These are phyloP conservation scores for Sarcophilus harrisii DNA, from an alignment of 2,797 vertebrate species.

Conservation along the genomic window DNA sequence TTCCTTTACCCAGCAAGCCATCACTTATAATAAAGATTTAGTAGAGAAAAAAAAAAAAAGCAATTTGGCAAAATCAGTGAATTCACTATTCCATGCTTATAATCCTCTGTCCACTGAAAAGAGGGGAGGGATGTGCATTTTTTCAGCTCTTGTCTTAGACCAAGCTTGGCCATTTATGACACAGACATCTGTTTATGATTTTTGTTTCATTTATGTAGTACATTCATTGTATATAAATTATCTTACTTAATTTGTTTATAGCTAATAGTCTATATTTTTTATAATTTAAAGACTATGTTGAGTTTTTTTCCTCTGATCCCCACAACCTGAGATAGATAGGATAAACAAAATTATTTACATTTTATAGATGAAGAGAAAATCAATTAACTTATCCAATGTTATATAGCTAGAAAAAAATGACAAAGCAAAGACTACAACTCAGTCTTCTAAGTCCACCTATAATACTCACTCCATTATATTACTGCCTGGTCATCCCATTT, in stretches of 20 bases:
- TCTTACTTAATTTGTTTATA: not conserved
- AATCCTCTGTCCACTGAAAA: too few relatives aligned
- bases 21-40: not conserved
- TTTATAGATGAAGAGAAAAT: not conserved
- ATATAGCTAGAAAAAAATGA: not conserved
- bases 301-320: not conserved
- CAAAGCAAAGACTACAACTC: not conserved
- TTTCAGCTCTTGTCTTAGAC: not conserved
- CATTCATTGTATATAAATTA: not conserved
- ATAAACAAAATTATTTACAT: not conserved
- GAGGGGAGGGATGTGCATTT: not conserved
- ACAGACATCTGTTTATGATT: not conserved
- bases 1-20: not conserved
- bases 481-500: slow-evolving; percentile 43
- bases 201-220: not conserved
- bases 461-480: slow-evolving; percentile 27
- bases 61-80: not conserved
- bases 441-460: not conserved
- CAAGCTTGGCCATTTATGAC: not conserved
- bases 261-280: not conserved
- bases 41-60: not conserved
- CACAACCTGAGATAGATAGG: not conserved
- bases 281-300: not conserved
- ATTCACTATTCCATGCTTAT: not conserved
- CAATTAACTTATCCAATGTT: not conserved